Evolutionary conservation across 2,113 vertebrate genomes (phyloP).

Genomic region (Sinocyclocheilus maitianheensis): DNA sequence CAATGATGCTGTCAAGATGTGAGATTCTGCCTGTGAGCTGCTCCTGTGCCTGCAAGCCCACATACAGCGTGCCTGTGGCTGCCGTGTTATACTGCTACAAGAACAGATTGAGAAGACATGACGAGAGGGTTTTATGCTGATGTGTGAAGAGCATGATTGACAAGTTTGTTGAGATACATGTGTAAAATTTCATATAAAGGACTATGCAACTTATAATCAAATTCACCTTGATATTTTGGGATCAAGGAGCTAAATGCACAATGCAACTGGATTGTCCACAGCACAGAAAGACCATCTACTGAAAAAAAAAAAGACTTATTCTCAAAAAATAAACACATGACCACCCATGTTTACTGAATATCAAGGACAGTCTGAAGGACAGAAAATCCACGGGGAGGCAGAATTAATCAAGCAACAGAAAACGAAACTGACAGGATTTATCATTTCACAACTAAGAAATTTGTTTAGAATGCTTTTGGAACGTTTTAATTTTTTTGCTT

Average conservation of each 20-base stretch:
- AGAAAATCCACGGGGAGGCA: no score
- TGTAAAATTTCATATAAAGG: neutral
- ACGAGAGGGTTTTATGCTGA: neutral
- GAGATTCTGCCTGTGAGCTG: slow-evolving; percentile 14
- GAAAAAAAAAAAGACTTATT: neutral
- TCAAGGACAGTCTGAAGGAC: no score
- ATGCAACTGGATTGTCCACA: neutral
- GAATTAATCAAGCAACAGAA: no score
- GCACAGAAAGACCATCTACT: neutral
- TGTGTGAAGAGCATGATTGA: neutral
- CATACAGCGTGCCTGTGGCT: slow-evolving; percentile 17
- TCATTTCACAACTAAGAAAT: no score
- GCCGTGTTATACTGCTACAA: neutral
- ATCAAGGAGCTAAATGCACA: neutral
- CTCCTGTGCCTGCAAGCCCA: neutral
- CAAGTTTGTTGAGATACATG: neutral
- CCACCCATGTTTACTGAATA: neutral
- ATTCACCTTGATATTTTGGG: neutral
- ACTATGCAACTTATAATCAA: neutral
- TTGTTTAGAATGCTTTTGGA: no score
- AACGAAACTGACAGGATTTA: no score
- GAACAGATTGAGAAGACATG: neutral
- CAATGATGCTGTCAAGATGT: slow-evolving; percentile 39
- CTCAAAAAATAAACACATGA: neutral
- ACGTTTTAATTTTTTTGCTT: no score